Evolutionary conservation across 2,797 vertebrate species (phyloP), one percentile per base, ranked within the genome.

Genomic region (Cynodonichthys magdalenae): DNA sequence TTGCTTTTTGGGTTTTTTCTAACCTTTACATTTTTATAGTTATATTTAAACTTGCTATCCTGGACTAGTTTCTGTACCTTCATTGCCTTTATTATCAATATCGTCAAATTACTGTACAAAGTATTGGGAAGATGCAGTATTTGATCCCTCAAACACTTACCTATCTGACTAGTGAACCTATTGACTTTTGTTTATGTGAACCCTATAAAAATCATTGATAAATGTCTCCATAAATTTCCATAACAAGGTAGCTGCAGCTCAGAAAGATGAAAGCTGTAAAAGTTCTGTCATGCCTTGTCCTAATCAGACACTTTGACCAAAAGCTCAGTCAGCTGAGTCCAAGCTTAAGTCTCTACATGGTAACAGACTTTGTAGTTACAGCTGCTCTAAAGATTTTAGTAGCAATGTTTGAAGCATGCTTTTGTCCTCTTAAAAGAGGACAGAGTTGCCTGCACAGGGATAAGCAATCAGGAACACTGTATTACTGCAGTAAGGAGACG

Each of bases 101-200:
- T 85, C 84, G 84, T 91, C 91, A 93, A 89, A 92, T 92, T 92
- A 92, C 86, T 85, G 85, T 8, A 34, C 9, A 31, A 2, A 75
- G 66, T 88, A 83, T 87, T 77, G 73, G 84, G 81, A 90, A 90
- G 87, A 86, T 65, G 69, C 11, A 11, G 67, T 87, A 93, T 93
- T 39, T 82, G 92, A 93, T 61, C 82, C 79, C 66, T 62, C 59
- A 69, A 73, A 61, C 64, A 74, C 50, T 65, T 62, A 41, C 69
- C 76, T 80, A 74, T 69, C 73, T 51, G 65, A 55, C 66, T 68
- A 57, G 59, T 63, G 55, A 66, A 77, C 75, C 74, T 86, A 86
- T 89, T 87, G 84, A 90, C 82, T 20, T 41, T 6, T 28, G 60
- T 69, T 72, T 72, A 82, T 83, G 83, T 82, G 78, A 64, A 76